These are phyloP conservation scores for Trachelus iudaicus DNA, from an alignment of 2,888 invertebrate genomes.

Conservation along the genomic window DNA sequence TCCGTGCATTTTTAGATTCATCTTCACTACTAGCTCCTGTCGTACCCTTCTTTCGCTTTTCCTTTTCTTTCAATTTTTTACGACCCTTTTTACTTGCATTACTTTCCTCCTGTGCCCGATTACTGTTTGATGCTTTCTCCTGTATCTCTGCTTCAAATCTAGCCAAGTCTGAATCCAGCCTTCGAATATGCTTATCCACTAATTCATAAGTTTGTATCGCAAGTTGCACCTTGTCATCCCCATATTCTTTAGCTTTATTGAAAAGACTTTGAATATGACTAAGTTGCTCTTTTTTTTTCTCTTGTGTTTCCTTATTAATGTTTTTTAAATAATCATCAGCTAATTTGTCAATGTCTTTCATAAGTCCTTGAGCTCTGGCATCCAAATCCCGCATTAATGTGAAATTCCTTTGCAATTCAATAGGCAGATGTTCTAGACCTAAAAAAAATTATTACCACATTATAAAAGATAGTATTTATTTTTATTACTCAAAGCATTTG, in stretches of 20 bases:
- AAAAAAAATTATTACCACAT: constrained; percentile 33
- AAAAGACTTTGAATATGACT: constrained; percentile 88
- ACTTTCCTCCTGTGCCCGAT: constrained; percentile 75
- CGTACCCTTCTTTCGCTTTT: constrained; percentile 71
- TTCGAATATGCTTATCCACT: constrained; percentile 96
- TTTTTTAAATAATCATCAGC: constrained; percentile 84
- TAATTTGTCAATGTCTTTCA: constrained; percentile 91
- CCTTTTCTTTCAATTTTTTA: constrained; percentile 77
- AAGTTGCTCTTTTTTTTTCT: constrained; percentile 85
- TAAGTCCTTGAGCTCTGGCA: constrained; percentile 86
- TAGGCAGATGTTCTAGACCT: constrained; percentile 94
- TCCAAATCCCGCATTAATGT: constrained; percentile 96
- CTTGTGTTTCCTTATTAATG: constrained; percentile 77
- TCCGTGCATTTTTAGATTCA: constrained; percentile 65
- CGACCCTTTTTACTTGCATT: constrained; percentile 78
- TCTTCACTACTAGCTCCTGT: constrained; percentile 61
- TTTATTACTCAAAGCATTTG: neutral
- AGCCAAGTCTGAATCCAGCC: constrained; percentile 95
- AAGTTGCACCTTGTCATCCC: constrained; percentile 96
- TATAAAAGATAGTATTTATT: neutral
- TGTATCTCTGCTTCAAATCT: constrained; percentile 97
- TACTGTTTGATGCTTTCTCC: constrained; percentile 87
- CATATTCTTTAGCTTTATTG: constrained; percentile 94
- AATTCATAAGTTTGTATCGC: constrained; percentile 98
- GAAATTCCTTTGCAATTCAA: constrained; percentile 95